Percentiles rank a stretch among this genome's conserved stretches.
Evolutionary conservation across 2,113 vertebrate species (phyloP).

Genomic region (Sinocyclocheilus maitianheensis): DNA sequence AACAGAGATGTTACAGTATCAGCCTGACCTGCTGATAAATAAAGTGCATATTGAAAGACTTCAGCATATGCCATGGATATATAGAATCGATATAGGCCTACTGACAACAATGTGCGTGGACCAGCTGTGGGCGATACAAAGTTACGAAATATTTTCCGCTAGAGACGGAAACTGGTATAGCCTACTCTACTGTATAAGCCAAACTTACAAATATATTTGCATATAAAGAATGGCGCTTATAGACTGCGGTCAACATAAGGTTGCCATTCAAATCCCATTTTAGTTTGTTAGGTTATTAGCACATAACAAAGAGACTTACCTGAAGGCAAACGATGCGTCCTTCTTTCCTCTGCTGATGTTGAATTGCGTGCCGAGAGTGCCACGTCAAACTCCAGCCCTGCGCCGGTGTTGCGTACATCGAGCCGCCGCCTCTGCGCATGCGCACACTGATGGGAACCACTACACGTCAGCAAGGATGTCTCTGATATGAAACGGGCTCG

Average conservation of each 20-base stretch:
- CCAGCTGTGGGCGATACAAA: not conserved
- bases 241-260: not conserved
- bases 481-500: not conserved
- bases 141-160: not conserved
- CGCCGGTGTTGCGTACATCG: constrained; percentile 57
- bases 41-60: not conserved
- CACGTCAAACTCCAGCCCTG: constrained; percentile 78
- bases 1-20: not conserved
- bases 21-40: constrained; percentile 63
- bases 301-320: constrained; percentile 61
- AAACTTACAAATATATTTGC: constrained; percentile 24
- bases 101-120: not conserved
- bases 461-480: constrained; percentile 72
- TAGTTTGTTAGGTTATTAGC: no score
- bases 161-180: constrained; percentile 12
- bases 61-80: not conserved
- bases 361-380: constrained; percentile 68
- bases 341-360: constrained; percentile 35
- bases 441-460: constrained; percentile 57
- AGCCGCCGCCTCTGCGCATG: constrained; percentile 63
- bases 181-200: not conserved
- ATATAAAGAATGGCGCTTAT: not conserved
- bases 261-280: not conserved
- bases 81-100: no score
- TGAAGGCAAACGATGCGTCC: constrained; percentile 58